These are phyloP conservation scores for Oryzias melastigma DNA, from an alignment of 2,113 vertebrate genomes.

Conservation along the genomic window DNA sequence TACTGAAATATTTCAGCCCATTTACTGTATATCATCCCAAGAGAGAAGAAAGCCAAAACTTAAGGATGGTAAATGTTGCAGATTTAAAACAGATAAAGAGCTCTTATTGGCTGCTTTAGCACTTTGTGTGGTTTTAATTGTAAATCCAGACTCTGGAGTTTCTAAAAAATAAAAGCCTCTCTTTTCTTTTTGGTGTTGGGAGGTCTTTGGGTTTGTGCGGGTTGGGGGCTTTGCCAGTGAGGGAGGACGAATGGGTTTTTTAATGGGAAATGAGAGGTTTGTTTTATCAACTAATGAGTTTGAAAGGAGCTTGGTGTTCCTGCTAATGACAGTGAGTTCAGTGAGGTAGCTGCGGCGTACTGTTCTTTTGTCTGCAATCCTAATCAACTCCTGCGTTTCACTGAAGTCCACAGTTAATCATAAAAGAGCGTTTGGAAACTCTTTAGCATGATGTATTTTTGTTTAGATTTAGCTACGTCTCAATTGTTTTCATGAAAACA, in stretches of 20 bases:
- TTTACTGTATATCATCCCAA: conserved; percentile 40
- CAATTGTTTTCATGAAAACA: neutral
- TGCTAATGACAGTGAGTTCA: conserved; percentile 72
- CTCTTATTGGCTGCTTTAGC: conserved; percentile 17
- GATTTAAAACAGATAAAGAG: conserved; percentile 14
- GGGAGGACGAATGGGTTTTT: conserved; percentile 62
- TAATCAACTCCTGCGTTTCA: conserved; percentile 62
- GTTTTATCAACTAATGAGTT: conserved; percentile 79
- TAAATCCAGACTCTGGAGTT: conserved; percentile 3
- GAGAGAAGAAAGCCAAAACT: conserved; percentile 16
- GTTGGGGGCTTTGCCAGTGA: conserved; percentile 26
- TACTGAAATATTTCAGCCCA: conserved; percentile 27
- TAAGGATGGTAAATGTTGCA: conserved; percentile 19
- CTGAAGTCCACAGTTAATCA: conserved; percentile 50
- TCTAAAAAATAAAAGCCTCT: conserved; percentile 13
- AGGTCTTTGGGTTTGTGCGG: conserved; percentile 42
- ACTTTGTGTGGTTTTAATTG: neutral
- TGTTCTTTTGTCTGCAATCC: conserved; percentile 59
- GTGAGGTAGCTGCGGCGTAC: conserved; percentile 52
- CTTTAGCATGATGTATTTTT: conserved; percentile 9
- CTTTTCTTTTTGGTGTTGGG: conserved; percentile 34
- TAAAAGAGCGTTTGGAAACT: conserved; percentile 14
- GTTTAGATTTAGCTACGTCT: conserved; percentile 13
- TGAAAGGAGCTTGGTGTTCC: conserved; percentile 66
- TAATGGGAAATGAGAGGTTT: conserved; percentile 72